These are phyloP conservation scores for Chaenocephalus aceratus DNA, from an alignment of 2,113 vertebrate species.

Conservation along the genomic window DNA sequence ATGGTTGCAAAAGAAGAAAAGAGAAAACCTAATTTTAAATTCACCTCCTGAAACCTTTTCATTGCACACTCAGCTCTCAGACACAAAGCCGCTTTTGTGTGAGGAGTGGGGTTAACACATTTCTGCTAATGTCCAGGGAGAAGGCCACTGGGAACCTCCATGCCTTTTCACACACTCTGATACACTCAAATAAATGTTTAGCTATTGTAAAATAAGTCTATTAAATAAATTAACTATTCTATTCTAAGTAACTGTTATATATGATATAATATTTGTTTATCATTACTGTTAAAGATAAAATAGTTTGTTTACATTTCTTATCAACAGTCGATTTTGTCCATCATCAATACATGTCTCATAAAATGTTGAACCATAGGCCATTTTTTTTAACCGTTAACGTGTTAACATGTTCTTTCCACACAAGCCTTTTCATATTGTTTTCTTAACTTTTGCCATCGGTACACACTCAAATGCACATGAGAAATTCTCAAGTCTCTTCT, in stretches of 20 bases:
- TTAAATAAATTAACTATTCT: not conserved
- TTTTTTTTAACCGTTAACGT: not conserved
- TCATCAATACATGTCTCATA: not conserved
- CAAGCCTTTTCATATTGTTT: not conserved
- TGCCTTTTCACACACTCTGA: slow-evolving; percentile 18
- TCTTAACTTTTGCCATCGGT: not conserved
- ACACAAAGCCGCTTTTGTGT: slow-evolving; percentile 77
- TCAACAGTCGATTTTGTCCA: not conserved
- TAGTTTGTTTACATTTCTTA: not conserved
- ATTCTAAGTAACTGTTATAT: not conserved
- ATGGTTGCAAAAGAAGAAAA: slow-evolving; percentile 59
- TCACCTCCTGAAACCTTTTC: slow-evolving; percentile 75
- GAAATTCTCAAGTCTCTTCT: not conserved
- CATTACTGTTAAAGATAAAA: not conserved
- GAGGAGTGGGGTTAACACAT: slow-evolving; percentile 62
- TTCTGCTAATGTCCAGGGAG: slow-evolving; percentile 50
- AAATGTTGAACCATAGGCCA: not conserved
- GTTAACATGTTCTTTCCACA: not conserved
- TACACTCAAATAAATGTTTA: slow-evolving; percentile 13
- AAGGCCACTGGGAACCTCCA: slow-evolving; percentile 40
- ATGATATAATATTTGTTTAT: not conserved
- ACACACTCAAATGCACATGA: not conserved
- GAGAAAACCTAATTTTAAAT: slow-evolving; percentile 73
- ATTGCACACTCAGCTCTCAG: slow-evolving; percentile 50
- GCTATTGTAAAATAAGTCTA: not conserved